Evolutionary conservation across 2,888 invertebrate genomes (phyloP).

Genomic region (Dasypogon diadema): DNA sequence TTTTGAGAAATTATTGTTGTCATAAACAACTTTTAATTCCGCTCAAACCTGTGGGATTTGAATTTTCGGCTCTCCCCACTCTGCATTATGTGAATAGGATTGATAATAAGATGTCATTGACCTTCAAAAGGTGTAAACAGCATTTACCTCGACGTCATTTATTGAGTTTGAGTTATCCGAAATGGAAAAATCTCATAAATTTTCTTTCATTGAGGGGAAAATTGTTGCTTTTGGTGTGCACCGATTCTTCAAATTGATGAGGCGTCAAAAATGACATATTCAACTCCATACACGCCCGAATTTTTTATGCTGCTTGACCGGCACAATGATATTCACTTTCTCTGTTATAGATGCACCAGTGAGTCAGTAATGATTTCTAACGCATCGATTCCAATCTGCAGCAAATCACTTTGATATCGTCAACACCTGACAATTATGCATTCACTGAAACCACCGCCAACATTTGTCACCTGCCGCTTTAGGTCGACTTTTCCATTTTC

Average conservation of each 20-base stretch:
- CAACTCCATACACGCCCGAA: neutral
- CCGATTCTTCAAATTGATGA: neutral
- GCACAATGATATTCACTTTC: neutral
- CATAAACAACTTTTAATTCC: too few species aligned
- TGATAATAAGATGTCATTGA: too few species aligned
- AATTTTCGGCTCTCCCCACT: too few species aligned
- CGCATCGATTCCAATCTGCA: too few species aligned
- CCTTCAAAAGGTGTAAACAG: too few species aligned
- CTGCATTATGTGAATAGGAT: too few species aligned
- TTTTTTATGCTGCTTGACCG: neutral
- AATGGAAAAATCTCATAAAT: neutral
- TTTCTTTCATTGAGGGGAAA: neutral
- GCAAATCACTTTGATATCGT: neutral
- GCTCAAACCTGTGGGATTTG: too few species aligned
- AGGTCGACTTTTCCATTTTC: constrained; percentile 10
- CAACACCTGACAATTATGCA: neutral
- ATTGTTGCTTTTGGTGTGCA: too few species aligned
- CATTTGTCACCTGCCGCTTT: constrained; percentile 30
- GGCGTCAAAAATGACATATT: neutral
- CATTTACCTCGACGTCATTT: too few species aligned
- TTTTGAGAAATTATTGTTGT: too few species aligned
- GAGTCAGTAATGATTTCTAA: neutral
- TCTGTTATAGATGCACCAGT: neutral
- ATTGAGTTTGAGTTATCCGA: too few species aligned
- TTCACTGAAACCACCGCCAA: neutral